A percentile compares a stretch with the other conserved stretches of the same genome.
These are phyloP conservation scores for Patiria miniata DNA, from an alignment of 35 echinoderm and acorn worm species.

Conservation along the genomic window DNA sequence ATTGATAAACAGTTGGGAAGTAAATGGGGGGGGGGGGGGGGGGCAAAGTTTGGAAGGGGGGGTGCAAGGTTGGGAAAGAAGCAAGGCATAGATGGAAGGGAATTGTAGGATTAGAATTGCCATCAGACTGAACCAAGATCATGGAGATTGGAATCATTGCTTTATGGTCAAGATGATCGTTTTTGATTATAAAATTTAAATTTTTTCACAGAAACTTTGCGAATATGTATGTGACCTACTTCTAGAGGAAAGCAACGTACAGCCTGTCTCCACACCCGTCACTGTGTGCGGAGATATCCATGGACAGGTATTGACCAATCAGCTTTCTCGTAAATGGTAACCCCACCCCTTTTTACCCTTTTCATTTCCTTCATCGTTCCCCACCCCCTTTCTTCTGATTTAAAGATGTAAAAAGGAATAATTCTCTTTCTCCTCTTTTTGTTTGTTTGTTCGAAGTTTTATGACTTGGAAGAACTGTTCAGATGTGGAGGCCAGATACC, in stretches of 20 bases:
- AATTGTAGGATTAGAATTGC: too few species aligned
- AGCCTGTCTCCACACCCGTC: slow-evolving; percentile 94
- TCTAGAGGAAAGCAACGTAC: slow-evolving; percentile 94
- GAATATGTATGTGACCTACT: slow-evolving; percentile 89
- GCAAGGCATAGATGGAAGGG: too few species aligned
- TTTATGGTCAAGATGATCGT: too few species aligned
- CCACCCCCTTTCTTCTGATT: not conserved
- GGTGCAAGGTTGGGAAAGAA: too few species aligned
- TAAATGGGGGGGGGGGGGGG: too few species aligned
- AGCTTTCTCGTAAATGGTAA: not conserved
- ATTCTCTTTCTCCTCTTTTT: not conserved
- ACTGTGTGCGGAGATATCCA: slow-evolving; percentile 99
- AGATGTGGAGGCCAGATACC: slow-evolving; percentile 91
- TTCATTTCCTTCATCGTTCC: not conserved
- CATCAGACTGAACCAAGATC: too few species aligned
- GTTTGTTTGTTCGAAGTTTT: slow-evolving; percentile 73
- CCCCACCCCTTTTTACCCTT: not conserved
- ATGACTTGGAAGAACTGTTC: slow-evolving; percentile 96
- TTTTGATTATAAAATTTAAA: too few species aligned
- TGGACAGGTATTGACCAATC: slow-evolving; percentile 81
- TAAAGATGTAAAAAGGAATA: not conserved
- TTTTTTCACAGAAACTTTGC: slow-evolving; percentile 85
- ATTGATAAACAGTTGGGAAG: too few species aligned
- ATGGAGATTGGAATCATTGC: too few species aligned
- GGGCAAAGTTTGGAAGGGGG: too few species aligned